Base-by-base conservation (phyloP, 2,888 invertebrate species). In the Temnothorax unifasciatus region DNA sequence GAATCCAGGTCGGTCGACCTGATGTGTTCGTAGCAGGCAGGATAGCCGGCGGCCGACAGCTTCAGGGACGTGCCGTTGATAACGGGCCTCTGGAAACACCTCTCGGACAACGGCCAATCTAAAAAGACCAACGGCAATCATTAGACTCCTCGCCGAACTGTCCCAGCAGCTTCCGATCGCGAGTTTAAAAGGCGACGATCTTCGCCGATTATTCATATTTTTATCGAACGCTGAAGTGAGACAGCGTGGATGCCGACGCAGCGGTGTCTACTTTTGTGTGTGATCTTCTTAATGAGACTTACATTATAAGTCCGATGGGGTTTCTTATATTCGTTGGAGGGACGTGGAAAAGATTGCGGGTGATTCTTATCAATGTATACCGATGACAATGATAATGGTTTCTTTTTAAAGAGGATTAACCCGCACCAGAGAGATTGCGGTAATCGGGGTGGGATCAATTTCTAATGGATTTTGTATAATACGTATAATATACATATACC, bases 61-160 rank as follows among this genome's bases (percentile, higher is more conserved):
- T 94, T 94, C 90, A 92, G 91, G n/a, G 93, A 93, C 85, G 94
- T 94, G 69, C 94, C 94, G 18, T 90, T 94, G 63, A 94, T 94
- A 87, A 94, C 94, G 41, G 92, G 92, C 47, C 91, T 94, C 63
- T 94, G 94, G 94, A 93, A 92, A 89, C 94, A 93, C 74, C 85
- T 94, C 64, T 92, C 93, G 74, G 92, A 88, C 84, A 89, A 83
- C 82, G 91, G 90, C 87, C 92, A 90, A 84, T 87, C 85, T 75
- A 92, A 89, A 82, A 91, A 91, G 77, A 77, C 86, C 82, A 87
- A 86, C 83, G 52, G 68, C 61, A 86, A 86, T 76, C 73, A 21
- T 63, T 61, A 74, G 54, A 54, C 21, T 18, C 59, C 11, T 47
- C 71, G 74, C 25, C 47, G 63, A 63, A 25, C 29, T 44, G 29